These are phyloP conservation scores for Xiphophorus birchmanni DNA, from an alignment of 2,797 vertebrate genomes.

Conservation along the genomic window DNA sequence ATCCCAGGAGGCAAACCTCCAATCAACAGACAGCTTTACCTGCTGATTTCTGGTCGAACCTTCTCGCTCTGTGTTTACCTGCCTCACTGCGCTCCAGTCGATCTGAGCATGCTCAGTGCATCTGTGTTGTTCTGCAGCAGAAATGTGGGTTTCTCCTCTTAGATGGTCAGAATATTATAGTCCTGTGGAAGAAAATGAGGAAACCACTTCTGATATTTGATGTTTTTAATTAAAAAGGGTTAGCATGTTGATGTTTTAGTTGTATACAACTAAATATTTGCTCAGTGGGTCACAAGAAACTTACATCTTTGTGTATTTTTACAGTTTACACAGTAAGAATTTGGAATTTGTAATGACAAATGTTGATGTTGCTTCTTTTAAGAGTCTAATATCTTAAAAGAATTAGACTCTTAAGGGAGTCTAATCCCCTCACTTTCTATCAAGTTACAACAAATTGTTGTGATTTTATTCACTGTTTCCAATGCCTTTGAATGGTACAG, in stretches of 20 bases:
- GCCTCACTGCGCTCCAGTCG: conserved; percentile 7
- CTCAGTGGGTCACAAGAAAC: background rate
- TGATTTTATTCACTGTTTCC: background rate
- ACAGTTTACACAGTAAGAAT: background rate
- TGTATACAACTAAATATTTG: background rate
- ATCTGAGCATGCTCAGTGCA: conserved; percentile 11
- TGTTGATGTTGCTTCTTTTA: background rate
- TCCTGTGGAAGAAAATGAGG: too few species aligned
- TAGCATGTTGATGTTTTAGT: background rate
- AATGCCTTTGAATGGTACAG: background rate
- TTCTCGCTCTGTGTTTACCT: conserved; percentile 45
- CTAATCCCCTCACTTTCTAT: background rate
- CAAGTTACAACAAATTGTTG: background rate
- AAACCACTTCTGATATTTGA: background rate
- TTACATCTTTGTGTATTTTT: background rate
- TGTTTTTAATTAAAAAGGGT: background rate
- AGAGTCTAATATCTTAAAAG: background rate
- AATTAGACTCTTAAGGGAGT: too few species aligned
- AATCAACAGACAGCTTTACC: conserved; percentile 48
- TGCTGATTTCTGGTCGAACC: conserved; percentile 50
- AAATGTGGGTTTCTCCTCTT: conserved; percentile 40
- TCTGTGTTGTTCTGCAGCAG: conserved; percentile 32
- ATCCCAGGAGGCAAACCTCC: conserved; percentile 20
- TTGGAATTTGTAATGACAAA: background rate
- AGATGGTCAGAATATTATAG: background rate